A percentile compares a stretch with the other conserved stretches of the same genome.
Evolutionary conservation across 2,888 invertebrate genomes (phyloP).

Genomic region (Pseudoips prasinana): DNA sequence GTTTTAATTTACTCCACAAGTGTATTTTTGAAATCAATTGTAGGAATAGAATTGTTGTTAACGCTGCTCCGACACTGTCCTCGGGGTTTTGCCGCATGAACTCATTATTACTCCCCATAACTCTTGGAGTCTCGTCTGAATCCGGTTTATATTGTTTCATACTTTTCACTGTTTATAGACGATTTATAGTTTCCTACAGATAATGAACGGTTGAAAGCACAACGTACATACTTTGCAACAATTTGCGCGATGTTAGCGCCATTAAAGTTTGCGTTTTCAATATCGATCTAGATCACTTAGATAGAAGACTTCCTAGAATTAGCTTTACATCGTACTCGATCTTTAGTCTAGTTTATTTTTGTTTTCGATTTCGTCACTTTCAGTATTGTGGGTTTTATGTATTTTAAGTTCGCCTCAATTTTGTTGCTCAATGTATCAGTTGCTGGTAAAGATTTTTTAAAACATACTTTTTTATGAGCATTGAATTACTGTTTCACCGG

Average conservation of each 20-base stretch:
- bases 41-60: slow-evolving; percentile 26
- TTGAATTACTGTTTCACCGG: no score
- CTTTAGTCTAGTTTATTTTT: no score
- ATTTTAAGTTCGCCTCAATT: no score
- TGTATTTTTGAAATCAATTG: slow-evolving; percentile 23
- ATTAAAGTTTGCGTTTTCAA: slow-evolving; percentile 28
- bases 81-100: slow-evolving; percentile 34
- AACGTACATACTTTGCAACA: slow-evolving; percentile 35
- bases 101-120: slow-evolving; percentile 42
- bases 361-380: no score
- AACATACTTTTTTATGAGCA: no score
- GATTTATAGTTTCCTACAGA: slow-evolving; percentile 54
- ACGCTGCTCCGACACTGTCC: slow-evolving; percentile 27
- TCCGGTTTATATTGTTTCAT: slow-evolving; percentile 49
- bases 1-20: no score
- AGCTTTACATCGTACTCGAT: no score
- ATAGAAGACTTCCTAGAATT: slow-evolving; percentile 22
- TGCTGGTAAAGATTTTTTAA: no score
- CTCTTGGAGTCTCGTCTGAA: slow-evolving; percentile 31
- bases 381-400: no score
- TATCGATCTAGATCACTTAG: slow-evolving; percentile 34
- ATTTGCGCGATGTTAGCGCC: slow-evolving; percentile 39
- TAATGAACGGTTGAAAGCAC: slow-evolving; percentile 47
- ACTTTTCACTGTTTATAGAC: slow-evolving; percentile 45
- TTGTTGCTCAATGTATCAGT: no score